Evolutionary conservation across 2,113 vertebrate genomes (phyloP).

Genomic region (Serilophus lunatus): DNA sequence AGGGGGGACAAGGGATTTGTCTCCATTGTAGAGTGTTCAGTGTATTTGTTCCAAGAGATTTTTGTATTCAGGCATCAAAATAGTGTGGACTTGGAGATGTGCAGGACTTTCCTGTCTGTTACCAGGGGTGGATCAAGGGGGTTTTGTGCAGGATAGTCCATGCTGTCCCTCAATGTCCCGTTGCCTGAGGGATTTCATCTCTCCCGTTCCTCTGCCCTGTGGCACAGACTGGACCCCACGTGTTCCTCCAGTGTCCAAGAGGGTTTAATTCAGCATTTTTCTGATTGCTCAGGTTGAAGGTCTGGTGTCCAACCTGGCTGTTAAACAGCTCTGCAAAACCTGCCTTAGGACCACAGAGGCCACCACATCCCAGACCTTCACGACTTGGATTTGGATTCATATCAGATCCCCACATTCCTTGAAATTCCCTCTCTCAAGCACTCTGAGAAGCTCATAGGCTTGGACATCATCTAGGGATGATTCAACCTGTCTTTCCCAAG

Average conservation of each 20-base stretch:
- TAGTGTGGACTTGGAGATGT: not conserved
- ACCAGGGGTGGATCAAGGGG: not conserved
- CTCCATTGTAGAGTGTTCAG: not conserved
- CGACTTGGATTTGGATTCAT: not conserved
- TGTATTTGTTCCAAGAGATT: conserved; percentile 57
- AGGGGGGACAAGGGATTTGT: conserved; percentile 64
- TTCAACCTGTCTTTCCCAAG: not conserved
- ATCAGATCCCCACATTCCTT: not conserved
- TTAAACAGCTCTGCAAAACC: not conserved
- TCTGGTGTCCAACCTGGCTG: not conserved
- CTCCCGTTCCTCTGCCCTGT: not conserved
- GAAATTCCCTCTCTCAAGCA: not conserved
- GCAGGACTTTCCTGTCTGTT: not conserved
- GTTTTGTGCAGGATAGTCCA: not conserved
- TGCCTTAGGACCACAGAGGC: not conserved
- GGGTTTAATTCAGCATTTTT: not conserved
- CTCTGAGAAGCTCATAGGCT: not conserved
- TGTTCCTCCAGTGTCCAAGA: not conserved
- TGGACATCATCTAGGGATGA: not conserved
- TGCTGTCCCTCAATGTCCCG: not conserved
- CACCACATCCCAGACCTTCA: not conserved
- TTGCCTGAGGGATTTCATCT: not conserved
- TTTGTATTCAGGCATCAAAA: not conserved
- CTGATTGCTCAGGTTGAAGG: not conserved
- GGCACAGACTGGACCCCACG: not conserved